Evolutionary conservation across 2,797 vertebrate genomes (phyloP).

Genomic region (Crypturellus tataupa): DNA sequence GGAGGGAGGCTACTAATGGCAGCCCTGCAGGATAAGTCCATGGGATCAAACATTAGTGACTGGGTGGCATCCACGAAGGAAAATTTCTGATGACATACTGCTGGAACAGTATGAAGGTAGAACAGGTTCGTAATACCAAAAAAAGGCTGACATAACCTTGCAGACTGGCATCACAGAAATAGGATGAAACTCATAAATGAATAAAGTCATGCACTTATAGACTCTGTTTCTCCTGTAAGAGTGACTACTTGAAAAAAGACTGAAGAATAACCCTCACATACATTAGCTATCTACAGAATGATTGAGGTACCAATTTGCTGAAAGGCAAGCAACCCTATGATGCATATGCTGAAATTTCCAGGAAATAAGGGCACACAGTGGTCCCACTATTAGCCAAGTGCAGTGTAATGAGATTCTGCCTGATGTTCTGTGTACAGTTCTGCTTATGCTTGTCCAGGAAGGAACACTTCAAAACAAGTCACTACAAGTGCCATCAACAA

Average conservation of each 20-base stretch:
- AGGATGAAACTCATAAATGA: not conserved
- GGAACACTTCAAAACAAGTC: not conserved
- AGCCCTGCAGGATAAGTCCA: not conserved
- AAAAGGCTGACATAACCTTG: not conserved
- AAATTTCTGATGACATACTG: not conserved
- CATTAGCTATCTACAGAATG: not conserved
- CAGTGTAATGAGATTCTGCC: not conserved
- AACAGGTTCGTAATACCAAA: not conserved
- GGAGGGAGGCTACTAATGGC: not conserved
- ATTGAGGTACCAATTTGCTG: not conserved
- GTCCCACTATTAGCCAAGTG: not conserved
- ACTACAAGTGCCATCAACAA: not conserved
- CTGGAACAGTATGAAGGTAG: not conserved
- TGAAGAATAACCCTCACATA: not conserved
- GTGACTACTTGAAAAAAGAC: not conserved
- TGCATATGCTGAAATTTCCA: no score
- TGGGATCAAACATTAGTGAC: not conserved
- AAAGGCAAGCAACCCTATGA: not conserved
- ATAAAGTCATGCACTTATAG: not conserved
- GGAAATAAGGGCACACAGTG: not conserved
- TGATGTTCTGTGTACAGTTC: accelerated
- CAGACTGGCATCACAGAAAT: not conserved
- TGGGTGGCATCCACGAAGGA: accelerated
- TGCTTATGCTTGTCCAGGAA: not conserved
- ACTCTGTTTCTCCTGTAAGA: not conserved